Evolutionary conservation across 2,888 invertebrate species (phyloP).

Genomic region (Cataglyphis albicans): DNA sequence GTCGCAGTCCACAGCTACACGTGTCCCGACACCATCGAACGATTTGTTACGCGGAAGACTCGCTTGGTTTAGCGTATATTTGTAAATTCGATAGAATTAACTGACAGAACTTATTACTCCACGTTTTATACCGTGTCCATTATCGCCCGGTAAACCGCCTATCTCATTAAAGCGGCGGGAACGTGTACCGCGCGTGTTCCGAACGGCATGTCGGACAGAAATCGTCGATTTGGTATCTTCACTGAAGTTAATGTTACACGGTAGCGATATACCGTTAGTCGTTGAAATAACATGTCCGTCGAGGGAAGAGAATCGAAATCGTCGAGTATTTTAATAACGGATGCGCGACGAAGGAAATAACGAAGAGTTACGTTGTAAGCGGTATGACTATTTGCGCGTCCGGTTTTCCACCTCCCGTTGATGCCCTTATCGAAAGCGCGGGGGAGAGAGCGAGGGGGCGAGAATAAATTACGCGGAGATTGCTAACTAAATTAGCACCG

Average conservation of each 20-base stretch:
- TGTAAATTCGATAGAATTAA: constrained; percentile 39
- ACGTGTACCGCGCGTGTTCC: constrained; percentile 19
- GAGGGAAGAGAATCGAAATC: constrained; percentile 42
- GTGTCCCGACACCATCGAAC: constrained; percentile 17
- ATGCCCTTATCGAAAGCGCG: background rate
- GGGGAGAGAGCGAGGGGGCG: background rate
- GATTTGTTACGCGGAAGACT: constrained; percentile 33
- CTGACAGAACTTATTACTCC: constrained; percentile 48
- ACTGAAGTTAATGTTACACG: constrained; percentile 51
- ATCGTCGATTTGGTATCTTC: constrained; percentile 58
- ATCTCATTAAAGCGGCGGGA: constrained; percentile 48
- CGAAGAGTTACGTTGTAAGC: constrained; percentile 48
- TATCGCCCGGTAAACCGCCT: constrained; percentile 50
- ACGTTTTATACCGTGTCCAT: constrained; percentile 29
- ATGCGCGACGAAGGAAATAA: constrained; percentile 18
- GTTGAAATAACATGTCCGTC: constrained; percentile 40
- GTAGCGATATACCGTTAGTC: constrained; percentile 57
- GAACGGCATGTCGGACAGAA: constrained; percentile 40
- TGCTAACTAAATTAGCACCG: constrained; percentile 63
- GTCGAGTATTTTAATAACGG: constrained; percentile 50
- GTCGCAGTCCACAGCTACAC: background rate
- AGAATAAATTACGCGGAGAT: constrained; percentile 63
- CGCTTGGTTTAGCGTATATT: constrained; percentile 40
- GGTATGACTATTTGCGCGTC: constrained; percentile 38
- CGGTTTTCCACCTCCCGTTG: constrained; percentile 37